These are phyloP conservation scores for Hipposideros larvatus DNA, from an alignment of 2,797 vertebrate genomes.

Conservation along the genomic window DNA sequence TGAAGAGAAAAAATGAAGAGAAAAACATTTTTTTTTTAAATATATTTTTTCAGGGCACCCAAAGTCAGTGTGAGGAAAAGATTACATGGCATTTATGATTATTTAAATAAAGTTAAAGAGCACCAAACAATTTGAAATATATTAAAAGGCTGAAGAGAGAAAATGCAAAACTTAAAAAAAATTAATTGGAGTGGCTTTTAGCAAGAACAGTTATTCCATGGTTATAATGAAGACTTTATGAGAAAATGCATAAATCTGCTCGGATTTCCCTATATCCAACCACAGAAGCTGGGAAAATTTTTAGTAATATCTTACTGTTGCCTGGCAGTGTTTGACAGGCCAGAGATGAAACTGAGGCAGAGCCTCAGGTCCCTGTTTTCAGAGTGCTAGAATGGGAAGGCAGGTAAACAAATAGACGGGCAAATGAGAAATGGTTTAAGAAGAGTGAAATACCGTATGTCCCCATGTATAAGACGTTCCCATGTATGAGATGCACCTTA, in stretches of 20 bases:
- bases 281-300: neutral
- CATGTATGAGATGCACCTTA: too few species aligned
- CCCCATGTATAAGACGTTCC: too few species aligned
- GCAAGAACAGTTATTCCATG: neutral
- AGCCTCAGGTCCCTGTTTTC: neutral
- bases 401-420: neutral
- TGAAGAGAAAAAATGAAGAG: neutral
- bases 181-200: neutral
- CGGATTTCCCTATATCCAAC: neutral
- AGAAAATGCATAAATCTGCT: neutral
- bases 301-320: neutral
- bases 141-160: neutral
- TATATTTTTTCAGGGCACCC: neutral
- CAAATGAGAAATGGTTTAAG: neutral
- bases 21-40: neutral
- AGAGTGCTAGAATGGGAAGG: neutral
- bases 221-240: neutral
- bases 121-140: neutral
- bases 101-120: neutral
- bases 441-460: neutral
- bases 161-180: neutral
- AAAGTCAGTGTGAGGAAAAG: slow-evolving; percentile 1
- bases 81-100: neutral
- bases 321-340: neutral
- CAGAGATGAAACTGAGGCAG: neutral